These are phyloP conservation scores for Chironomus striatipennis DNA, from an alignment of 1,140 invertebrate genomes.

Conservation along the genomic window DNA sequence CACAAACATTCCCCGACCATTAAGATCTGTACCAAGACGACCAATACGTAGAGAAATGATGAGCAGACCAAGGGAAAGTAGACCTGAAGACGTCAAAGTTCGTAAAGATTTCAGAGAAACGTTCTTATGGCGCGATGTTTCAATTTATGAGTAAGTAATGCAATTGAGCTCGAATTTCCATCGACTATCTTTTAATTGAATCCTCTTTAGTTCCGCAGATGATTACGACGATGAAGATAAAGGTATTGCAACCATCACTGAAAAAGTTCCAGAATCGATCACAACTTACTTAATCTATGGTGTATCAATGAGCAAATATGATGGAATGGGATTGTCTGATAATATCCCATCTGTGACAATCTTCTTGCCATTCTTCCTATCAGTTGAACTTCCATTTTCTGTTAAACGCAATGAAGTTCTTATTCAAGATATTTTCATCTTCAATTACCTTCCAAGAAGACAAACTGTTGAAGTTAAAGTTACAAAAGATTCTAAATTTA, in stretches of 20 bases:
- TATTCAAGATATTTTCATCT: not conserved
- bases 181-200: no score
- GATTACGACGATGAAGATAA: slow-evolving; percentile 26
- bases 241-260: slow-evolving; percentile 34
- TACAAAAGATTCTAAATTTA: not conserved
- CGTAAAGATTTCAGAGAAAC: slow-evolving; percentile 56
- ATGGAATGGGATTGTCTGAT: slow-evolving; percentile 75
- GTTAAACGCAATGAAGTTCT: slow-evolving; percentile 42
- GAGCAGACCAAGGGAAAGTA: no score
- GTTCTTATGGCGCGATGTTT: slow-evolving; percentile 49
- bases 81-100: slow-evolving; percentile 34
- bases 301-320: slow-evolving; percentile 77
- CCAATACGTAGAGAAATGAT: not conserved
- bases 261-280: slow-evolving; percentile 73
- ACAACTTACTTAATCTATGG: slow-evolving; percentile 89
- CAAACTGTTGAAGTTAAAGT: not conserved
- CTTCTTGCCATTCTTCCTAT: slow-evolving; percentile 82
- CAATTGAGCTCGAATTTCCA: no score
- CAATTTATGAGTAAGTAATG: not conserved
- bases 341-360: slow-evolving; percentile 59
- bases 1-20: not conserved
- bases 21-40: not conserved
- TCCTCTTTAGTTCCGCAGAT: no score
- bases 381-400: slow-evolving; percentile 70
- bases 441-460: not conserved